A percentile compares a stretch with the other conserved stretches of the same genome.
Conservation (phyloP, 2,888 invertebrate species). For the Caenorhabditis afra region DNA sequence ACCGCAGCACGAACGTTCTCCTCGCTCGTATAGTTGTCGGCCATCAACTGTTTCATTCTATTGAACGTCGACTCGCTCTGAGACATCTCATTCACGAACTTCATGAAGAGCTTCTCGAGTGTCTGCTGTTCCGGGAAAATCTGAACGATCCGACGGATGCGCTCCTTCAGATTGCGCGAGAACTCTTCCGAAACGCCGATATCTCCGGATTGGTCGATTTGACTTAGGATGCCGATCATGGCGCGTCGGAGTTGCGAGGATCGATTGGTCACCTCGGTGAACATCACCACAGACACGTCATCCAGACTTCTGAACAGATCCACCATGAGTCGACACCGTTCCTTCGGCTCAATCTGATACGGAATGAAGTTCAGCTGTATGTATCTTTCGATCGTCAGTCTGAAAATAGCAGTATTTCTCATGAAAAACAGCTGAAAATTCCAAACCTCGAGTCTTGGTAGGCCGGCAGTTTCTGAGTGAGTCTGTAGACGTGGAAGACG, state of each 20-base stretch:
- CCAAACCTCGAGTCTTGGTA: conserved; percentile 56
- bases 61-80: conserved; percentile 46
- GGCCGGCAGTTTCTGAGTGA: conserved; percentile 7
- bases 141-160: conserved; percentile 41
- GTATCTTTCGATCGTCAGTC: conserved; percentile 54
- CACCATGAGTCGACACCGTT: conserved; percentile 51
- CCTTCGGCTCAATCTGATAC: conserved; percentile 37
- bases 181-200: conserved; percentile 19
- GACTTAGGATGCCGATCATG: conserved; percentile 31
- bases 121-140: conserved; percentile 39
- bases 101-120: conserved; percentile 36
- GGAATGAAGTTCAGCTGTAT: conserved; percentile 56
- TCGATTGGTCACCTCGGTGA: conserved; percentile 43
- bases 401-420: conserved; percentile 25
- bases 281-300: conserved; percentile 39
- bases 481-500: conserved; percentile 41
- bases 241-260: conserved; percentile 54
- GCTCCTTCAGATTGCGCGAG: conserved; percentile 9
- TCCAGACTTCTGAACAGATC: conserved; percentile 47
- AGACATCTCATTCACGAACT: conserved; percentile 56
- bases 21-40: conserved; percentile 33
- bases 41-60: conserved; percentile 39
- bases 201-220: conserved; percentile 3
- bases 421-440: conserved; percentile 1
- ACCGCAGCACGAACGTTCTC: conserved; percentile 38